A percentile compares a stretch with the other conserved stretches of the same genome.
These are phyloP conservation scores for Neolamprologus fasciatus DNA, from an alignment of 2,113 vertebrate genomes.

Conservation along the genomic window DNA sequence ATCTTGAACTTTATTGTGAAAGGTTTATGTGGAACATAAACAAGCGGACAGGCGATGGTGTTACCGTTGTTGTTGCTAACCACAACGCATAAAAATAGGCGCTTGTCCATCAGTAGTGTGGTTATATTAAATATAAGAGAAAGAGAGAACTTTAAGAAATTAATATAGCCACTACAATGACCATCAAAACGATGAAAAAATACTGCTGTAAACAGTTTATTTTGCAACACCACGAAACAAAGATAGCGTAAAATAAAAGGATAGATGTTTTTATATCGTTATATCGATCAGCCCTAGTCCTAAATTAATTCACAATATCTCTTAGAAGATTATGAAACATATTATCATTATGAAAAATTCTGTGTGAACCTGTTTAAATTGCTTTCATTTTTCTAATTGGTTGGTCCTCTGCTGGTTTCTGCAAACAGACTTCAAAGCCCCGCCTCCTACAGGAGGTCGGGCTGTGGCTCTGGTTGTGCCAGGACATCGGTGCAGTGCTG, in stretches of 20 bases:
- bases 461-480: neutral
- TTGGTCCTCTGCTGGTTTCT: rapidly evolving
- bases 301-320: neutral
- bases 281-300: neutral
- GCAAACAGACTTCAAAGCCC: neutral
- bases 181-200: neutral
- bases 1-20: neutral
- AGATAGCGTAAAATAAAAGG: rapidly evolving
- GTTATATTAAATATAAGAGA: neutral
- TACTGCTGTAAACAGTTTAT: neutral
- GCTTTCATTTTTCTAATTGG: neutral
- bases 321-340: neutral
- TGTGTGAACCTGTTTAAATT: neutral
- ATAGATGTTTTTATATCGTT: neutral
- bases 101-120: rapidly evolving
- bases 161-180: neutral
- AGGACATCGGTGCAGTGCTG: neutral
- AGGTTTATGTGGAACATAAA: neutral
- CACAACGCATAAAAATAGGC: rapidly evolving
- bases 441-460: neutral
- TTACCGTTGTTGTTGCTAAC: rapidly evolving
- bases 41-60: neutral
- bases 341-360: neutral
- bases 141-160: neutral
- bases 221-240: rapidly evolving